phyloP scores from a whole-genome alignment of 2,888 invertebrate genomes.

The Trichacis sp. region DNA sequence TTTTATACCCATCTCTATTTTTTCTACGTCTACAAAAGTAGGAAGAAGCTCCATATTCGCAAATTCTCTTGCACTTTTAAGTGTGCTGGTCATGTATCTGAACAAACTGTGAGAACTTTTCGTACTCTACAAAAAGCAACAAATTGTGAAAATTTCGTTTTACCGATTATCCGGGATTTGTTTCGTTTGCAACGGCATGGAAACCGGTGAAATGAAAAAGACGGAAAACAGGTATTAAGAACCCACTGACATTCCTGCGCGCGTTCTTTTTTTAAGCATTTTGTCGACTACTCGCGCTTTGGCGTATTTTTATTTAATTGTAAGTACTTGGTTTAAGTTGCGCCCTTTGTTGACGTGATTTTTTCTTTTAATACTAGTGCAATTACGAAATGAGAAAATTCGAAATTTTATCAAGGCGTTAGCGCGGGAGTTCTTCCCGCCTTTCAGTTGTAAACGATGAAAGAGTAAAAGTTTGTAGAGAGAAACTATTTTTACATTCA shows the following conservation, averaged over 20 bases:
- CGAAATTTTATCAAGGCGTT: slow-evolving; percentile 20
- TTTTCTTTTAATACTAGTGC: slow-evolving; percentile 32
- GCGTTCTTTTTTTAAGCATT: slow-evolving; percentile 6
- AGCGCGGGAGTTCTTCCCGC: slow-evolving; percentile 16
- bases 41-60: slow-evolving; percentile 9
- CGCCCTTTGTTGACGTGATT: slow-evolving; percentile 22
- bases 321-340: slow-evolving; percentile 27
- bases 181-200: slow-evolving; percentile 31
- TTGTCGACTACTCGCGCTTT: slow-evolving; percentile 10
- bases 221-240: slow-evolving; percentile 8
- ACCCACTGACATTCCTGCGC: slow-evolving; percentile 37
- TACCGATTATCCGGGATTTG: too few relatives aligned
- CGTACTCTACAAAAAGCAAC: too few relatives aligned
- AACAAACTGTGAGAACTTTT: too few relatives aligned
- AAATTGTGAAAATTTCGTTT: too few relatives aligned
- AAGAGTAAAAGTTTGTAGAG: slow-evolving; percentile 19
- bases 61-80: slow-evolving; percentile 8
- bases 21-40: slow-evolving; percentile 6
- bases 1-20: slow-evolving; percentile 9
- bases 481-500: slow-evolving; percentile 42
- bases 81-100: too few relatives aligned
- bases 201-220: slow-evolving; percentile 20
- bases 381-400: slow-evolving; percentile 28
- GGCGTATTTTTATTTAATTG: slow-evolving; percentile 23
- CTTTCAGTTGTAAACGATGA: slow-evolving; percentile 17